phyloP scores from a whole-genome alignment of 2,113 vertebrate genomes.

The Cardinalis cardinalis region DNA sequence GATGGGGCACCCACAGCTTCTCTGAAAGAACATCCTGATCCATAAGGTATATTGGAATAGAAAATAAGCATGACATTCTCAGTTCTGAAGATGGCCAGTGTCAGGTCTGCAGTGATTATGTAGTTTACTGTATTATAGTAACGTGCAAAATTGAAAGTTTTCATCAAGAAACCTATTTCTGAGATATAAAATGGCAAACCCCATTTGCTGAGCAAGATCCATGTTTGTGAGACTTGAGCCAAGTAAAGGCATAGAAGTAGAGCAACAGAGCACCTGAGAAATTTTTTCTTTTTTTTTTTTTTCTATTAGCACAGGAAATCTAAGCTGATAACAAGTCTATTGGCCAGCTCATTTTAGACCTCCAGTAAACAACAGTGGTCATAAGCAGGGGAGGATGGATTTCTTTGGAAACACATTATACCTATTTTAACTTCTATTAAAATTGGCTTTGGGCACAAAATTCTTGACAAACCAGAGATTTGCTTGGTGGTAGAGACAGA shows the following conservation, averaged over 20 bases:
- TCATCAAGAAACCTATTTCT: not conserved
- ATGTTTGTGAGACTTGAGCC: not conserved
- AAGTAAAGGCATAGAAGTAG: not conserved
- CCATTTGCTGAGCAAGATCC: not conserved
- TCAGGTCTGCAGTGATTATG: not conserved
- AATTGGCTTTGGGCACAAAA: not conserved
- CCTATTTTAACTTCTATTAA: not conserved
- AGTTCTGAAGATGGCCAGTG: not conserved
- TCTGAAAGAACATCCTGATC: not conserved
- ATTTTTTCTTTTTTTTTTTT: not conserved
- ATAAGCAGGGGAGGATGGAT: not conserved
- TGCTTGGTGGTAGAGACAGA: not conserved
- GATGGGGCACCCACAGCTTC: not conserved
- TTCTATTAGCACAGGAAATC: not conserved
- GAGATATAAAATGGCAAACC: not conserved
- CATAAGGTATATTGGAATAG: not conserved
- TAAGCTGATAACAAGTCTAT: not conserved
- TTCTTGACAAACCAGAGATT: not conserved
- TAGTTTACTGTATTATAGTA: not conserved
- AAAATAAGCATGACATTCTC: not conserved
- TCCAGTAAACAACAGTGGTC: not conserved
- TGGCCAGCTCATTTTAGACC: not conserved
- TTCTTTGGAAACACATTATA: not conserved
- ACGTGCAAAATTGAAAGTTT: not conserved
- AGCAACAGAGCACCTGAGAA: not conserved